Base-by-base conservation (phyloP, 1,140 invertebrate genomes). In the Euwallacea similis region DNA sequence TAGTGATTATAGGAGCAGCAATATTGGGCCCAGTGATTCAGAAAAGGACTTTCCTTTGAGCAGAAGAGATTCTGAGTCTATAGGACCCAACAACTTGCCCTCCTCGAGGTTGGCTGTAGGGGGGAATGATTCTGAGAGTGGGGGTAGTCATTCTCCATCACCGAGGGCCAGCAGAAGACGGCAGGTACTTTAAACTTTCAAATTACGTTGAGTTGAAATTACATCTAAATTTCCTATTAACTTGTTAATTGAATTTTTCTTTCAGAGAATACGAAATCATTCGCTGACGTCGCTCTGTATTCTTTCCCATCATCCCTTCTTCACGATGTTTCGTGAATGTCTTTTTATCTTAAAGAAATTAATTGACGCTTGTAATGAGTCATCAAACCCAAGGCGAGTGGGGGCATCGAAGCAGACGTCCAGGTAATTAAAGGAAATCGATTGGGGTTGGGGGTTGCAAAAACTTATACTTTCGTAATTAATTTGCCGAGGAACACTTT, bases 301-400 rank as follows among this genome's bases (percentile, higher is more conserved):
- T 75, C 88, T 99, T 53, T 98, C 96, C 72, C 98, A 99, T 88
- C 98, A 99, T 88, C 97, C 97, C 46, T 99, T 99, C 84, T 98
- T 99, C 82, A 93, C 96, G 54, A 96, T 92, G 79, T 99, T 99
- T 86, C 91, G 97, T 69, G 95, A 99, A 85, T 98, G 97, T 85
- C 88, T 99, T 72, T 95, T 94, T 83, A 92, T 98, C 77, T 85
- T 99, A 75, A 95, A 96, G 82, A 94, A 93, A 79, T 85, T 99
- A 67, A 97, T 99, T 78, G 96, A 99, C 84, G 94, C 95, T 59
- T 98, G 96, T 84, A 96, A 97, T 84, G 95, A 98, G 85, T 93
- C 92, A 79, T 93, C 92, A 55, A 89, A 93, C 79, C 92, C 93
- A 42, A 87, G 91, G 78, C 88, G 94, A 78, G 91, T 96, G 15